Conservation (phyloP, 2,113 vertebrate genomes). For the Dasypus novemcinctus region DNA sequence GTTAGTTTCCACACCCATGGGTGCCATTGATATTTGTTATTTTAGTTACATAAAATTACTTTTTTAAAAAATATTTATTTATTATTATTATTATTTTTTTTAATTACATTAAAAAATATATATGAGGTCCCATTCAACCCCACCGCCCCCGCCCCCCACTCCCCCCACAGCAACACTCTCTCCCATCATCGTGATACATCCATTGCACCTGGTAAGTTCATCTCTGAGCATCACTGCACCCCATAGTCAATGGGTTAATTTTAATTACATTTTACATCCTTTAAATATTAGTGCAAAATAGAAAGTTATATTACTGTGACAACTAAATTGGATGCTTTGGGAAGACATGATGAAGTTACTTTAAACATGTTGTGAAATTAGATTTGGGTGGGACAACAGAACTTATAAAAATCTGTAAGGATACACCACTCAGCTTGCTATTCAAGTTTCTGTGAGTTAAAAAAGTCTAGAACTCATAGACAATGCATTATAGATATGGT, state of each 20-base stretch:
- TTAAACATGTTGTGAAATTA: neutral
- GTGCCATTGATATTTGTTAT: constrained; percentile 19
- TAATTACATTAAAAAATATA: no score
- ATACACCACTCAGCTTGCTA: neutral
- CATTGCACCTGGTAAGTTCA: no score
- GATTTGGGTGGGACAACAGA: neutral
- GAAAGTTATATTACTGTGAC: neutral
- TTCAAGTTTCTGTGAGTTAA: neutral
- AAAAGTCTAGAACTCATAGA: neutral
- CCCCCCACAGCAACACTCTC: no score
- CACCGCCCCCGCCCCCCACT: no score
- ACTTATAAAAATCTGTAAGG: neutral
- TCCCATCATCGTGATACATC: no score
- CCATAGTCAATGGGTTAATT: no score
- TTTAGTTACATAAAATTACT: constrained; percentile 27
- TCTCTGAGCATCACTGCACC: no score
- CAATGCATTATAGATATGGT: neutral
- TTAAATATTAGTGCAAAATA: constrained; percentile 39
- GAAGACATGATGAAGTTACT: neutral
- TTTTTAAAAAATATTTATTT: no score
- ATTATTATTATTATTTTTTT: no score
- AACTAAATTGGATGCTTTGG: constrained; percentile 14
- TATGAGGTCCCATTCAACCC: no score
- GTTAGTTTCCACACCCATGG: neutral
- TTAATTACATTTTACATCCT: neutral